Percentiles rank a stretch among this genome's conserved stretches.
Evolutionary conservation across 2,113 vertebrate species (phyloP).

Genomic region (Rhinopomastus cyanomelas): DNA sequence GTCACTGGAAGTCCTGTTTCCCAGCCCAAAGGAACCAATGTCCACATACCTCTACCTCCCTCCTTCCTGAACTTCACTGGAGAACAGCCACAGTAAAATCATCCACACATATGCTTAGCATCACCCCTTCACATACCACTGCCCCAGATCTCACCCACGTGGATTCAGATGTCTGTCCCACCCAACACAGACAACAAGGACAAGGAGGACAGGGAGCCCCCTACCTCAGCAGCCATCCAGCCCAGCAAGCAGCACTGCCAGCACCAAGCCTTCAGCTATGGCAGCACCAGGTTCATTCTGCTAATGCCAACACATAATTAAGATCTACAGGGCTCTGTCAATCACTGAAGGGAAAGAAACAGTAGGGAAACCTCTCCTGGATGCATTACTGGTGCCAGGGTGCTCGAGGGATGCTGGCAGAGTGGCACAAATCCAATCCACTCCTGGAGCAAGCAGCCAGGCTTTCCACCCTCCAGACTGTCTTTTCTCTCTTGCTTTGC

Average conservation of each 20-base stretch:
- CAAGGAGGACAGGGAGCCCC: background rate
- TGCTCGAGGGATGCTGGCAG: background rate
- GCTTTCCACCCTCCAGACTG: background rate
- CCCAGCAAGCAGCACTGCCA: background rate
- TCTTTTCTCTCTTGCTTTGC: background rate
- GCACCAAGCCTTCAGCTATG: background rate
- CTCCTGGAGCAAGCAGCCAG: background rate
- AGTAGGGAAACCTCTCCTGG: background rate
- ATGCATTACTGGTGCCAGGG: background rate
- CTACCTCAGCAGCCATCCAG: background rate
- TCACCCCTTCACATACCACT: fast-evolving
- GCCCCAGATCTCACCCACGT: background rate
- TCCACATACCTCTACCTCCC: background rate
- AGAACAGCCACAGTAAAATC: background rate
- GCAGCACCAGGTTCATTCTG: background rate
- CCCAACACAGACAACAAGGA: background rate
- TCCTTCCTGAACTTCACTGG: background rate
- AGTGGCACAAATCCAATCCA: background rate
- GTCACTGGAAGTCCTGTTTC: background rate
- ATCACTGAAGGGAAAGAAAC: background rate
- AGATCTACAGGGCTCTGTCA: conserved; percentile 8
- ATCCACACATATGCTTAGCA: fast-evolving
- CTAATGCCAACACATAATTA: background rate
- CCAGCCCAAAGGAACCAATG: fast-evolving
- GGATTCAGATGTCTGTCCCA: background rate